Evolutionary conservation across 2,797 vertebrate species (phyloP).

Genomic region (Megalops cyprinoides): DNA sequence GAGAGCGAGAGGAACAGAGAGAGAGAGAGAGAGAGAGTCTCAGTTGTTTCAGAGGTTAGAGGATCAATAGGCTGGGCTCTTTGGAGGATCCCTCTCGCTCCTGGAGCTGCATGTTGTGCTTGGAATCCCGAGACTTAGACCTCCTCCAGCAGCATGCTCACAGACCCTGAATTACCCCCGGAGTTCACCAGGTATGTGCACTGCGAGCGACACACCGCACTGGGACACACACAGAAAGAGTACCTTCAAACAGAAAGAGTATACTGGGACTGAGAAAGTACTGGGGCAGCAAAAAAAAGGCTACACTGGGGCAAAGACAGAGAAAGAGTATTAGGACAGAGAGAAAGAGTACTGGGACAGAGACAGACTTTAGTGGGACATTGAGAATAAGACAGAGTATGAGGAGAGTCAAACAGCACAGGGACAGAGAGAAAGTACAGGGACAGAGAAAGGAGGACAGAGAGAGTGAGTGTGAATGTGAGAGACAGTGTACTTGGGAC

Average conservation of each 20-base stretch:
- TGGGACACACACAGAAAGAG: conserved; percentile 2
- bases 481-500: conserved; percentile 3
- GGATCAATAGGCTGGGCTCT: conserved; percentile 91
- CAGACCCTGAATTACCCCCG: conserved; percentile 97
- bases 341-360: conserved; percentile 32
- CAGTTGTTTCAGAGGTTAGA: conserved; percentile 87
- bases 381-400: background rate
- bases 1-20: conserved; percentile 65
- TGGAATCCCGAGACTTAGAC: conserved; percentile 79
- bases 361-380: conserved; percentile 2
- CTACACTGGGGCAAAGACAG: conserved; percentile 28
- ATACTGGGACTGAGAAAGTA: conserved; percentile 6
- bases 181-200: conserved; percentile 96
- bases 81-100: conserved; percentile 75
- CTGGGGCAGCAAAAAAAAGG: background rate
- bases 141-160: conserved; percentile 95
- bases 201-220: conserved; percentile 50
- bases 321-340: conserved; percentile 9
- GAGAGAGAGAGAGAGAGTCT: conserved; percentile 65
- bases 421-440: conserved; percentile 14
- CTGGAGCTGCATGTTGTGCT: conserved; percentile 86
- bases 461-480: background rate
- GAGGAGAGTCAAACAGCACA: too few species aligned
- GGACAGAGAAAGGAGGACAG: background rate
- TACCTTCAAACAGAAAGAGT: conserved; percentile 12